Evolutionary conservation across 2,888 invertebrate species (phyloP).

Genomic region (Leucophenga maculata): DNA sequence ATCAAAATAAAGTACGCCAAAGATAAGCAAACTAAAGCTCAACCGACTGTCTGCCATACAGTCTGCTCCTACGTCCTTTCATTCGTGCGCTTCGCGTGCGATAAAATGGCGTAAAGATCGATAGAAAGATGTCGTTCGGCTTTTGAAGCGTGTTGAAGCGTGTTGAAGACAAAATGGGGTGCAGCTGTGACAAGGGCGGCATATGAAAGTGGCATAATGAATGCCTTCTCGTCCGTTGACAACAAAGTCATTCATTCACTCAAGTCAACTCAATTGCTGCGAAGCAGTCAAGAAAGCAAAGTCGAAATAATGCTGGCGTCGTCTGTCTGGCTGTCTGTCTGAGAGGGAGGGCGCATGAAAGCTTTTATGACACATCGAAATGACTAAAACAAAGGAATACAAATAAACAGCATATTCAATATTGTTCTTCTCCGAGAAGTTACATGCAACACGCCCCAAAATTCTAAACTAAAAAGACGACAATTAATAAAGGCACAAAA

Average conservation of each 20-base stretch:
- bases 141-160: too few species aligned
- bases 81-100: slow-evolving; percentile 29
- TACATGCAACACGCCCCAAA: too few species aligned
- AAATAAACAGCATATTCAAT: too few species aligned
- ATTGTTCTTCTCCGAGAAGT: too few species aligned
- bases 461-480: too few species aligned
- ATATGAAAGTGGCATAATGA: slow-evolving; percentile 6
- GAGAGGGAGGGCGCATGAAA: neutral
- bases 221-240: neutral
- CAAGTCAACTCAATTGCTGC: neutral
- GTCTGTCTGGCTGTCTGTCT: slow-evolving; percentile 4
- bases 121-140: too few species aligned
- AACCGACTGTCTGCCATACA: neutral
- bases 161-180: too few species aligned
- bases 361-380: too few species aligned
- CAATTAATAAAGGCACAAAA: too few species aligned
- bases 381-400: too few species aligned
- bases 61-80: neutral
- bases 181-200: slow-evolving; percentile 37
- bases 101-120: slow-evolving; percentile 47
- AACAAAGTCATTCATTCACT: slow-evolving; percentile 14
- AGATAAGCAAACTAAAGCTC: slow-evolving; percentile 14
- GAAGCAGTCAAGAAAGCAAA: too few species aligned
- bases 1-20: slow-evolving; percentile 20
- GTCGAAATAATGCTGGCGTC: too few species aligned